A percentile compares a stretch with the other conserved stretches of the same genome.
Evolutionary conservation across 2,888 invertebrate species (phyloP).

Genomic region (Alloplasta piceator): DNA sequence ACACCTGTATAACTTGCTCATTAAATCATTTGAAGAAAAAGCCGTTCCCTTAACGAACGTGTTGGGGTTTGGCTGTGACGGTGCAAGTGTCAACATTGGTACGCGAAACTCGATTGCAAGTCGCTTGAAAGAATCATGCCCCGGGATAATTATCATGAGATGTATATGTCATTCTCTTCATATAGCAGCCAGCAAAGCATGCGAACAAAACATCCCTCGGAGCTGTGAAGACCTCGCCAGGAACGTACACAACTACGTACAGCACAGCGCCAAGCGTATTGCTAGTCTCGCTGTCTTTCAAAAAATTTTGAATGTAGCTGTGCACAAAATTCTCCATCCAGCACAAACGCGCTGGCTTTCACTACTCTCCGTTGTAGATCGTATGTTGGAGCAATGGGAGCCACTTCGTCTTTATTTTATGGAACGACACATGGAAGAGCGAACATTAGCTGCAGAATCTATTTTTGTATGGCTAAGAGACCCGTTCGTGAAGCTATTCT

Average conservation of each 20-base stretch:
- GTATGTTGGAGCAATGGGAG: conserved; percentile 16
- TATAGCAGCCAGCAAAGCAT: conserved; percentile 22
- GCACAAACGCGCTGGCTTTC: conserved; percentile 28
- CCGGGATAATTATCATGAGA: conserved; percentile 17
- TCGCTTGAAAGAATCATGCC: conserved; percentile 16
- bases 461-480: conserved; percentile 4
- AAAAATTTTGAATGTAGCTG: conserved; percentile 17
- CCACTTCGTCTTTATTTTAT: conserved; percentile 9
- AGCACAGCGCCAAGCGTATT: conserved; percentile 22
- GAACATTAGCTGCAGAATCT: conserved; percentile 10
- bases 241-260: conserved; percentile 21
- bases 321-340: conserved; percentile 19
- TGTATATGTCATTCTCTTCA: conserved; percentile 29
- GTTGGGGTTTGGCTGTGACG: conserved; percentile 70
- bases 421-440: conserved; percentile 11
- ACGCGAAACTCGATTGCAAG: conserved; percentile 20
- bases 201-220: conserved; percentile 12
- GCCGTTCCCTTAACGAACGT: too few species aligned
- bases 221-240: conserved; percentile 24
- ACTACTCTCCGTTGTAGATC: conserved; percentile 21
- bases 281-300: conserved; percentile 17
- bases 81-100: conserved; percentile 16
- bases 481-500: conserved; percentile 8
- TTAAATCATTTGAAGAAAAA: too few species aligned
- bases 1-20: too few species aligned